Conservation (phyloP, 2,797 vertebrate species). For the Hipposideros larvatus region DNA sequence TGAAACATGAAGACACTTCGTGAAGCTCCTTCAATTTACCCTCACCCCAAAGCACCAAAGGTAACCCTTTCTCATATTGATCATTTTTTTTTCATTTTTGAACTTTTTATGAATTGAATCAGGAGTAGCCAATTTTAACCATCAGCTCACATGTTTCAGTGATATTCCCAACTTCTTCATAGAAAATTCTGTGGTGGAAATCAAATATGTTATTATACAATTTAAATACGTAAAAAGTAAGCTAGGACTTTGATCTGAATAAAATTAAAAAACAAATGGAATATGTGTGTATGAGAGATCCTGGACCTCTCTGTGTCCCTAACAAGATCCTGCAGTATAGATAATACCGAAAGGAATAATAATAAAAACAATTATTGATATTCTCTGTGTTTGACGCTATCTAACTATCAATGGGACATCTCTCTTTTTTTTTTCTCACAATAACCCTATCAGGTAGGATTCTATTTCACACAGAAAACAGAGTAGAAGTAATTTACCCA, state of each 20-base stretch:
- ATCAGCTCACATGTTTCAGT: background rate
- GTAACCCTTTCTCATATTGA: background rate
- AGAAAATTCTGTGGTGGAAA: slow-evolving; percentile 36
- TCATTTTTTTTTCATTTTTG: background rate
- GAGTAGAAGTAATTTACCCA: background rate
- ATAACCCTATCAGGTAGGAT: background rate
- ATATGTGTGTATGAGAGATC: background rate
- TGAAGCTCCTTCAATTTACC: background rate
- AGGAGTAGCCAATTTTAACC: background rate
- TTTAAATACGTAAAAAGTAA: slow-evolving; percentile 18
- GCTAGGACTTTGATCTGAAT: background rate
- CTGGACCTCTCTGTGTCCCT: background rate
- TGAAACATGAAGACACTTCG: background rate
- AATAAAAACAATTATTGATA: background rate
- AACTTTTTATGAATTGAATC: background rate
- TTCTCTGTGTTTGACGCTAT: background rate
- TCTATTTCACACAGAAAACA: background rate
- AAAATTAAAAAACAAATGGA: background rate
- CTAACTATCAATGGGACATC: background rate
- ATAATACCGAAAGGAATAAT: background rate
- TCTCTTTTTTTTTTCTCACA: background rate
- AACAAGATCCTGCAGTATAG: background rate
- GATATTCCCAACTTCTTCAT: background rate
- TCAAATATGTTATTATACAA: background rate
- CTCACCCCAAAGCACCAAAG: background rate